A percentile compares a stretch with the other conserved stretches of the same genome.
Evolutionary conservation across 92 coral and sea anemone species (phyloP).

Genomic region (Porites evermanni): DNA sequence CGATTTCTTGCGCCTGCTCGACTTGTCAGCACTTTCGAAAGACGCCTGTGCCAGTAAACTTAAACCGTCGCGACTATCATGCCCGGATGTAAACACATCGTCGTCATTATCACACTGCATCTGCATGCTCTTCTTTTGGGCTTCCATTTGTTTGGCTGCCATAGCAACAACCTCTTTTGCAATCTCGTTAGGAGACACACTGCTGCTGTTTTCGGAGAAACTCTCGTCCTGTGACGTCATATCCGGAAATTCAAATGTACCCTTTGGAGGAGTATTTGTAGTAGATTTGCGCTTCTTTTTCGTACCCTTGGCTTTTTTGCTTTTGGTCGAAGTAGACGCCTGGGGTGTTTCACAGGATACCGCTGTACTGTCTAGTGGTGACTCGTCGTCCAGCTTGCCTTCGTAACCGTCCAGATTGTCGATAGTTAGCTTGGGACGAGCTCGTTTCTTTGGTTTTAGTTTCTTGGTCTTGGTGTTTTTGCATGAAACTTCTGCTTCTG

Average conservation of each 20-base stretch:
- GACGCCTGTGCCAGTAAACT: conserved; percentile 79
- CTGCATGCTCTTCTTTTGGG: conserved; percentile 57
- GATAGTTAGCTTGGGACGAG: conserved; percentile 61
- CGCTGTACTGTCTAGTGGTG: conserved; percentile 49
- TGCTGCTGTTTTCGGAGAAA: conserved; percentile 49
- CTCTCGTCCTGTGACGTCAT: conserved; percentile 40
- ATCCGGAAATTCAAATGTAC: conserved; percentile 67
- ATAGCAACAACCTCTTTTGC: conserved; percentile 63
- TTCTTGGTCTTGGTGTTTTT: conserved; percentile 49
- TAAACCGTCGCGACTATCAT: conserved; percentile 73
- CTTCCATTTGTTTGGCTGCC: conserved; percentile 56
- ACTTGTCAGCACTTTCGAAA: conserved; percentile 70
- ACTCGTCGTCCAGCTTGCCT: conserved; percentile 23
- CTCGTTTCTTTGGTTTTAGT: conserved; percentile 66
- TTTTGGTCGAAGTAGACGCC: conserved; percentile 62
- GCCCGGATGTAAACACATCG: conserved; percentile 70
- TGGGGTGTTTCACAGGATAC: conserved; percentile 45
- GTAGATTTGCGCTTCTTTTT: conserved; percentile 69
- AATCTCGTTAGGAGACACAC: conserved; percentile 58
- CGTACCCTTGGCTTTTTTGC: conserved; percentile 76
- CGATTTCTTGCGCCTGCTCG: conserved; percentile 64
- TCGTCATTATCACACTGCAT: conserved; percentile 74
- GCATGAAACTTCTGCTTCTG: conserved; percentile 16
- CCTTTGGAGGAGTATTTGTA: conserved; percentile 56
- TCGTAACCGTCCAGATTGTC: conserved; percentile 47